These are phyloP conservation scores for Oreochromis grahami DNA, from an alignment of 2,797 vertebrate species.

Conservation along the genomic window DNA sequence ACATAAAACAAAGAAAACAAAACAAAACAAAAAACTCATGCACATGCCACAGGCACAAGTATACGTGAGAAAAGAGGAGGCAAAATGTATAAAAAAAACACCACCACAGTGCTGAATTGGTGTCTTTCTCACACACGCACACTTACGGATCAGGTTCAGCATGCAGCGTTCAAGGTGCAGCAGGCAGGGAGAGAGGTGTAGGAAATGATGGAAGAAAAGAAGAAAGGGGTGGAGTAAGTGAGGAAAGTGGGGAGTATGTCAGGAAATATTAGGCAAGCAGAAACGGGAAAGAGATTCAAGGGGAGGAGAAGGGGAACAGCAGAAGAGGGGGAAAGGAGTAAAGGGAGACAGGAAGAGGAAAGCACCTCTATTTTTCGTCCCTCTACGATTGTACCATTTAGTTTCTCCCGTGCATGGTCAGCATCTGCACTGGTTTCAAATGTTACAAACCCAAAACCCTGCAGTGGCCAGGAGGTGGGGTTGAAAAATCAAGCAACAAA, in stretches of 20 bases:
- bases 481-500: slow-evolving; percentile 50
- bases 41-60: slow-evolving; percentile 24
- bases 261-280: slow-evolving; percentile 38
- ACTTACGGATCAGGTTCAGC: slow-evolving; percentile 62
- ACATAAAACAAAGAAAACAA: neutral
- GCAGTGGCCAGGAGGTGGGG: slow-evolving; percentile 31
- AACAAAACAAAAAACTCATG: slow-evolving; percentile 2
- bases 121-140: slow-evolving; percentile 33
- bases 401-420: slow-evolving; percentile 96
- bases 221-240: slow-evolving; percentile 14
- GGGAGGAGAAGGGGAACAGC: slow-evolving; percentile 13
- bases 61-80: neutral
- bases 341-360: slow-evolving; percentile 24
- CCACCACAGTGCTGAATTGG: neutral
- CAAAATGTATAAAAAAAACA: neutral
- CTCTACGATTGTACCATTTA: slow-evolving; percentile 99
- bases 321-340: neutral
- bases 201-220: slow-evolving; percentile 27
- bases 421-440: slow-evolving; percentile 98
- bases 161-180: slow-evolving; percentile 67
- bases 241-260: slow-evolving; percentile 23
- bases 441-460: slow-evolving; percentile 99
- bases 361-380: slow-evolving; percentile 97
- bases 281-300: slow-evolving; percentile 49
- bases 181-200: slow-evolving; percentile 52